Conservation (phyloP, 2,797 vertebrate genomes). For the Aselliscus stoliczkanus region DNA sequence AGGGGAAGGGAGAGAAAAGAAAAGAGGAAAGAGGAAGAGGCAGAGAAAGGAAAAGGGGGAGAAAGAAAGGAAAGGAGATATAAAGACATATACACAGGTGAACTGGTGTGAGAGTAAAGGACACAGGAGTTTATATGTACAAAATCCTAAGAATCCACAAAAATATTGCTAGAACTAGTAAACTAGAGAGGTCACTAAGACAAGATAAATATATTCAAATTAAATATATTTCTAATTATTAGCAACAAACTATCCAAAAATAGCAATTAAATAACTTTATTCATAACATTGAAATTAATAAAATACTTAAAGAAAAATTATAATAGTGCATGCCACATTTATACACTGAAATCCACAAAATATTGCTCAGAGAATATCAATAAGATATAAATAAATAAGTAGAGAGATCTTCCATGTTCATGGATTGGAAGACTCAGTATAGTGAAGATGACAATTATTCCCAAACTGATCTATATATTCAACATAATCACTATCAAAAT, state of each 20-base stretch:
- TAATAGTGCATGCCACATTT: background rate
- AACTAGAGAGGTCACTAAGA: background rate
- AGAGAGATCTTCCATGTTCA: background rate
- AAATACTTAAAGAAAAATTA: background rate
- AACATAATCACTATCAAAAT: background rate
- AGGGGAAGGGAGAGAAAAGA: no score
- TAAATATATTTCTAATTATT: background rate
- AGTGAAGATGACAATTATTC: background rate
- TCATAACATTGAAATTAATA: background rate
- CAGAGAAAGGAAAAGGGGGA: background rate
- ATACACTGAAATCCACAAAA: background rate
- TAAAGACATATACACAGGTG: background rate
- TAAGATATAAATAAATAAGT: background rate
- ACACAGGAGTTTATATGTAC: background rate
- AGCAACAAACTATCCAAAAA: background rate
- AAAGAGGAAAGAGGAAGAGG: background rate
- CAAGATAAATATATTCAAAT: background rate
- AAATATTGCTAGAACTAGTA: background rate
- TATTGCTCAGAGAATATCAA: background rate
- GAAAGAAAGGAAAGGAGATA: background rate
- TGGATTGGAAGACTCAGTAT: background rate
- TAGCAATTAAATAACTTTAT: background rate
- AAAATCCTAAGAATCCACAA: background rate
- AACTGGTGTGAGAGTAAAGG: background rate
- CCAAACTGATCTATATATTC: background rate